Evolutionary conservation across 2,888 invertebrate genomes (phyloP).

Genomic region (Sinodicranocentrus sp.): DNA sequence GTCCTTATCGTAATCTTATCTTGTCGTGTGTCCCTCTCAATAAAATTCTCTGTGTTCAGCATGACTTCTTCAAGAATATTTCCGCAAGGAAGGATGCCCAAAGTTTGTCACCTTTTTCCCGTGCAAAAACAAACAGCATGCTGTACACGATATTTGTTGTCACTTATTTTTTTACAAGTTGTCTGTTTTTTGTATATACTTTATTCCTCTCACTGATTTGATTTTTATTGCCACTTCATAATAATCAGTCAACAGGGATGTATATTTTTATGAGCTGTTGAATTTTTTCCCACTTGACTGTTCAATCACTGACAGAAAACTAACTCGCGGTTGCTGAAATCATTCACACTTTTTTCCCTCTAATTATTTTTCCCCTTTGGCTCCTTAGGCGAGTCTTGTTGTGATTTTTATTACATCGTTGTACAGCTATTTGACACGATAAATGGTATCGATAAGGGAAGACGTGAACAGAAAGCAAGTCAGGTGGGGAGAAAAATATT

Average conservation of each 20-base stretch:
- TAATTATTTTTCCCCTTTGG: neutral
- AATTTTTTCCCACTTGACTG: no score
- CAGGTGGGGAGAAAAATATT: neutral
- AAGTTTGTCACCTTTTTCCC: no score
- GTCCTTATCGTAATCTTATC: neutral
- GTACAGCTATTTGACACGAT: slow-evolving; percentile 64
- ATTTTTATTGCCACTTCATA: no score
- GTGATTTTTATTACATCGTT: slow-evolving; percentile 57
- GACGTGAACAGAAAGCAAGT: slow-evolving; percentile 35
- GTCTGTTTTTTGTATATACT: no score
- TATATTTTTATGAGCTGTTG: no score
- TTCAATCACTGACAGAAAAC: neutral
- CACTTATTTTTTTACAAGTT: no score
- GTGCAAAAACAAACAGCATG: no score
- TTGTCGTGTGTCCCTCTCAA: neutral
- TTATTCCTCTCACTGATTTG: no score
- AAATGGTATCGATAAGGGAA: slow-evolving; percentile 49
- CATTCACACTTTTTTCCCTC: neutral
- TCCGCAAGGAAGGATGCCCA: slow-evolving; percentile 9
- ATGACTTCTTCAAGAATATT: slow-evolving; percentile 38
- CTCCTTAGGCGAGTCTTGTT: slow-evolving; percentile 19
- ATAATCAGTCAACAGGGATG: no score
- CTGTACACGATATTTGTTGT: no score
- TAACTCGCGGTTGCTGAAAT: neutral
- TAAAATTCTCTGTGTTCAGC: slow-evolving; percentile 45